Conservation (phyloP, 1,140 invertebrate genomes). For the Zophobas atratus region DNA sequence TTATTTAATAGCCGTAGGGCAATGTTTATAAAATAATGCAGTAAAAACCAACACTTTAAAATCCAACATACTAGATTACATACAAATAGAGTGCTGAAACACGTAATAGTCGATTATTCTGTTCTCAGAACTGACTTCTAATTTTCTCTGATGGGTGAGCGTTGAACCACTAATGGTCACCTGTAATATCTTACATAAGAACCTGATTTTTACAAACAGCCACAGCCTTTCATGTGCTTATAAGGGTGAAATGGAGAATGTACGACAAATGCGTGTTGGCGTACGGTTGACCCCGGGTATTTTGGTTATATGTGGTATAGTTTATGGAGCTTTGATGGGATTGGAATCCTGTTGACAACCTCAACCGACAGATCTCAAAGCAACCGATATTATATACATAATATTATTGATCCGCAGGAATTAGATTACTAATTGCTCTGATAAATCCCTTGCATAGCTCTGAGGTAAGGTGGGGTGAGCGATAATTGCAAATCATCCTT, state of each 20-base stretch:
- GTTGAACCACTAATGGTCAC: not conserved
- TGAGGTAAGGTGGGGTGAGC: no score
- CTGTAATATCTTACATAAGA: constrained; percentile 4
- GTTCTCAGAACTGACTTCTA: constrained; percentile 3
- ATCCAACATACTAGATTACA: constrained; percentile 60
- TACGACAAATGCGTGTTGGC: not conserved
- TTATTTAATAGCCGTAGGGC: constrained; percentile 65
- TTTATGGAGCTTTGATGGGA: no score
- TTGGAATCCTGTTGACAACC: no score
- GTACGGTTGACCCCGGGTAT: not conserved
- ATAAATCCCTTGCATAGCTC: no score
- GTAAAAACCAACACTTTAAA: constrained; percentile 67
- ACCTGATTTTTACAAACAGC: not conserved
- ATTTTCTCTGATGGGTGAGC: constrained; percentile 15
- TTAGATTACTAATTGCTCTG: no score
- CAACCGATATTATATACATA: no score
- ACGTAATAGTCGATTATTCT: not conserved
- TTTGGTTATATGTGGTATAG: no score
- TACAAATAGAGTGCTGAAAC: constrained; percentile 16
- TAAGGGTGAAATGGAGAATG: not conserved
- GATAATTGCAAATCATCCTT: no score
- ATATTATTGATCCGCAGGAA: no score
- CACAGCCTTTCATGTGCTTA: not conserved
- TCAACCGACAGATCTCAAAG: no score
- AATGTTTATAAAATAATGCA: constrained; percentile 68